Percentiles rank a stretch among this genome's conserved stretches.
phyloP scores from a whole-genome alignment of 2,797 vertebrate species.

The Hydrophis major region DNA sequence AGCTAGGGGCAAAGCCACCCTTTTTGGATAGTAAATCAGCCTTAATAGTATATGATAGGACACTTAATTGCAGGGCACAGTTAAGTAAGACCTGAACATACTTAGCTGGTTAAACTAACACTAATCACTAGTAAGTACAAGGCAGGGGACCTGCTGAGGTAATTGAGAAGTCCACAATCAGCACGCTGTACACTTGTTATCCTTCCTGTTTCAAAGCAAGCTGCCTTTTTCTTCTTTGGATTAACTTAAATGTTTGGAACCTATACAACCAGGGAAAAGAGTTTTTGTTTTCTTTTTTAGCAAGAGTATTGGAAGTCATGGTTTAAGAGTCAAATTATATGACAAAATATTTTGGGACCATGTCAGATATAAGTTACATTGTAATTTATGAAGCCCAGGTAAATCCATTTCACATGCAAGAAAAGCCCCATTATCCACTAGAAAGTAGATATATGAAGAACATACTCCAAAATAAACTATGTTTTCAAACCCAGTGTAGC shows the following conservation, averaged over 20 bases:
- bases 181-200: conserved; percentile 37
- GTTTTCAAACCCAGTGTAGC: not conserved
- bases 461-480: accelerated
- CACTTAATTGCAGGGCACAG: conserved; percentile 51
- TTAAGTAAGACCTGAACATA: conserved; percentile 41
- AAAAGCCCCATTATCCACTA: not conserved
- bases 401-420: not conserved
- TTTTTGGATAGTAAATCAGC: conserved; percentile 43
- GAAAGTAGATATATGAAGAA: not conserved
- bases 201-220: conserved; percentile 56
- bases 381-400: not conserved
- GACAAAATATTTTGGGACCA: not conserved
- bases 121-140: conserved; percentile 49
- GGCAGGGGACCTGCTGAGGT: conserved; percentile 69
- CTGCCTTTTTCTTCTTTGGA: conserved; percentile 58
- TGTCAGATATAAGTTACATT: not conserved
- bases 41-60: conserved; percentile 18
- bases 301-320: conserved; percentile 8
- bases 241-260: conserved; percentile 54
- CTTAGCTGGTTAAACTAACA: conserved; percentile 39
- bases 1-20: conserved; percentile 1
- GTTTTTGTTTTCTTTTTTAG: not conserved
- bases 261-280: conserved; percentile 24
- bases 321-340: not conserved
- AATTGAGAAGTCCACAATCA: conserved; percentile 51